phyloP scores from a whole-genome alignment of 1,140 invertebrate genomes.

The Drosophila jambulina region DNA sequence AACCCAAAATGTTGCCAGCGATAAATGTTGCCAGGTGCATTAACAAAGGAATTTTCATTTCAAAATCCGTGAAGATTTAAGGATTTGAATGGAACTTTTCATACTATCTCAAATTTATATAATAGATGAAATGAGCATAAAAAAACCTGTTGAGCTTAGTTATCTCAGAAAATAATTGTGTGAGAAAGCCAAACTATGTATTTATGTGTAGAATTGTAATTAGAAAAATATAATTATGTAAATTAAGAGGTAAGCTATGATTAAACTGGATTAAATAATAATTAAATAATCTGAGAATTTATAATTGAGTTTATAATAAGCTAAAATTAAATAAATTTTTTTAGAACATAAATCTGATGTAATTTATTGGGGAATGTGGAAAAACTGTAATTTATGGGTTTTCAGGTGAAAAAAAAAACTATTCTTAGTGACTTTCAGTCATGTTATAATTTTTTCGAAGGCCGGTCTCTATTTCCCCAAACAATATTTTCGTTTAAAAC shows the following conservation, averaged over 20 bases:
- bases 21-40: conserved; percentile 24
- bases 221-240: background rate
- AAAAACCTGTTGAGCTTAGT: background rate
- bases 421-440: background rate
- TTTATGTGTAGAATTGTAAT: background rate
- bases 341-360: background rate
- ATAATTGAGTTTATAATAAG: background rate
- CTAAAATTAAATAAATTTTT: background rate
- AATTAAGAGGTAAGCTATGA: background rate
- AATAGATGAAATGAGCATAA: background rate
- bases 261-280: background rate
- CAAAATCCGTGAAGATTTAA: too few species aligned
- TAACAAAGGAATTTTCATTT: background rate
- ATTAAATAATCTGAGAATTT: background rate
- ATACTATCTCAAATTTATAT: background rate
- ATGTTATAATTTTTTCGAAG: background rate
- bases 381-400: background rate
- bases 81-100: background rate
- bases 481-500: too few species aligned
- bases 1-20: conserved; percentile 6
- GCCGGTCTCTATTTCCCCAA: background rate
- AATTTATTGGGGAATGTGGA: background rate
- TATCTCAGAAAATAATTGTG: background rate
- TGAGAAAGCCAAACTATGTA: background rate
- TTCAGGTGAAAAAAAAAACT: background rate